Conservation (phyloP, 1,140 invertebrate species). For the Diabrotica undecimpunctata region DNA sequence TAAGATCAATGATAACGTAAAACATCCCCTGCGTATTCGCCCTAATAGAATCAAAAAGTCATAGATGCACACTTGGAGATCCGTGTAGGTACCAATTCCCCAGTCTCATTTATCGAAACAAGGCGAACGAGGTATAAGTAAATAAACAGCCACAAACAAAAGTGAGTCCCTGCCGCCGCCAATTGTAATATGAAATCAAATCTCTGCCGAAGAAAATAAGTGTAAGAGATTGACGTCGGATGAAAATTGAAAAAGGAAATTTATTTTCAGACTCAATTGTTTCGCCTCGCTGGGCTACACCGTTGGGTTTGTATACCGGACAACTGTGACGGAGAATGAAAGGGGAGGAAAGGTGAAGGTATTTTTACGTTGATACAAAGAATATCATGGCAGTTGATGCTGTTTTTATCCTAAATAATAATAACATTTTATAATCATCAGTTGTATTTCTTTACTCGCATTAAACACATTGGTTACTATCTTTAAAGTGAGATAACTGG, state of each 20-base stretch:
- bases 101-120: conserved; percentile 39
- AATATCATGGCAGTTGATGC: too few relatives aligned
- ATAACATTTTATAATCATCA: too few relatives aligned
- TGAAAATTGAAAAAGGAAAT: conserved; percentile 49
- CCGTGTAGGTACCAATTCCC: conserved; percentile 30
- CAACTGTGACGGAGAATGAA: not conserved
- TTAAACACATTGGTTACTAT: too few relatives aligned
- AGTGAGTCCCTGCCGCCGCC: conserved; percentile 19
- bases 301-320: conserved; percentile 19
- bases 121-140: conserved; percentile 34
- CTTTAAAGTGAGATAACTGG: too few relatives aligned
- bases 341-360: too few relatives aligned
- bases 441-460: too few relatives aligned
- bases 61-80: conserved; percentile 5
- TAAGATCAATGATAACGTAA: too few relatives aligned
- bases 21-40: too few relatives aligned
- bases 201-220: conserved; percentile 46
- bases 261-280: conserved; percentile 47
- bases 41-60: not conserved
- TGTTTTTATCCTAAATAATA: too few relatives aligned
- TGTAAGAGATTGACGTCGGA: conserved; percentile 45
- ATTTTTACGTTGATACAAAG: too few relatives aligned
- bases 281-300: conserved; percentile 39
- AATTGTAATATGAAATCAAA: conserved; percentile 42
- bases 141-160: conserved; percentile 37